phyloP scores from a whole-genome alignment of 1,140 invertebrate genomes.

The Nephila pilipes region DNA sequence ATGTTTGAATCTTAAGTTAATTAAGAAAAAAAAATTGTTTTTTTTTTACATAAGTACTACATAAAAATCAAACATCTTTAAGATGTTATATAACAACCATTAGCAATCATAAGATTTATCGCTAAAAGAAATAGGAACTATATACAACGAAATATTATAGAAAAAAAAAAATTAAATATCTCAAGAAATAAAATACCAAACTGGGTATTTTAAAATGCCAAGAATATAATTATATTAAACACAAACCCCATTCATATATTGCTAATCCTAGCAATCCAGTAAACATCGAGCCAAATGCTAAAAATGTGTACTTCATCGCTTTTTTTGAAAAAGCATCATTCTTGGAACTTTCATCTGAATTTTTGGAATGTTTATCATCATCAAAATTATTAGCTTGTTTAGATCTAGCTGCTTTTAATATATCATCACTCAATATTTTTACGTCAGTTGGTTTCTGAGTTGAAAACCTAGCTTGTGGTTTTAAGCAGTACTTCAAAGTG shows the following conservation, averaged over 20 bases:
- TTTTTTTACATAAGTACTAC: background rate
- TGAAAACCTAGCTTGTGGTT: constrained; percentile 32
- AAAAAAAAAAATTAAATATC: too few relatives aligned
- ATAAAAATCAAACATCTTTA: background rate
- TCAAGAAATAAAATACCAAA: too few relatives aligned
- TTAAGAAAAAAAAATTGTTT: background rate
- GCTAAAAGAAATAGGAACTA: background rate
- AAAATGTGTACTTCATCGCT: constrained; percentile 70
- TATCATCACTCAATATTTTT: constrained; percentile 67
- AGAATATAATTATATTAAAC: background rate
- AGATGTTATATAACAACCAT: background rate
- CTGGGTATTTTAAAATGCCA: background rate
- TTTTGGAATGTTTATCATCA: constrained; percentile 33
- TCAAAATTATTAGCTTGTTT: constrained; percentile 27
- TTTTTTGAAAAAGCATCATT: constrained; percentile 60
- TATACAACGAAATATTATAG: background rate
- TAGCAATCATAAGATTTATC: background rate
- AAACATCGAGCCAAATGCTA: constrained; percentile 72
- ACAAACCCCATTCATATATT: constrained; percentile 76
- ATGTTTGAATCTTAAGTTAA: too few relatives aligned
- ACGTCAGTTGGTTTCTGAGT: constrained; percentile 53
- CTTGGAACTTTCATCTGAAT: constrained; percentile 50
- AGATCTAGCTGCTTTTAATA: constrained; percentile 29
- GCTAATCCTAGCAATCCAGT: constrained; percentile 55
- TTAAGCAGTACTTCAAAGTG: background rate